Evolutionary conservation across 1,140 invertebrate genomes (phyloP).

Genomic region (Steinernema feltiae): DNA sequence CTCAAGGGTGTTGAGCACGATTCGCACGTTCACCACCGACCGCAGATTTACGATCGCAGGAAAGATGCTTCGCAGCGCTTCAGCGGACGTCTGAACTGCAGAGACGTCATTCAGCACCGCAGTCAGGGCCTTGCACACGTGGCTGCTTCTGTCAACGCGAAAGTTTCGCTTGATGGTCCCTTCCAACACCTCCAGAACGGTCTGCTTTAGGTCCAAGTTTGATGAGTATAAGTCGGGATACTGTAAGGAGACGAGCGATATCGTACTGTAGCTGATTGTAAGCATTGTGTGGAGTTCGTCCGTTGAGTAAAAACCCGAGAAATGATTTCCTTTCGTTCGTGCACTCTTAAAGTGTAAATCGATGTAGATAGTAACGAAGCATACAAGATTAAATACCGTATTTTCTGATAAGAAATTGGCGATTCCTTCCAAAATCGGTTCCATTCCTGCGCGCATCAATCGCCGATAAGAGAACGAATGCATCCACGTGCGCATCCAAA

Average conservation of each 20-base stretch:
- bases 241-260: background rate
- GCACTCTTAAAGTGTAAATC: background rate
- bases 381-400: background rate
- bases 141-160: background rate
- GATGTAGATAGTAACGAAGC: background rate
- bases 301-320: background rate
- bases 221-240: background rate
- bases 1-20: background rate
- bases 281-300: background rate
- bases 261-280: background rate
- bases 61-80: background rate
- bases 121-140: background rate
- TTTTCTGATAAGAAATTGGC: background rate
- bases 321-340: background rate
- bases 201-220: background rate
- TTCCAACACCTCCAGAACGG: background rate
- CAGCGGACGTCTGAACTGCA: background rate
- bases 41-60: background rate
- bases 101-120: background rate
- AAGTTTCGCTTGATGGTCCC: background rate
- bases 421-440: background rate
- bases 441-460: slow-evolving; percentile 1
- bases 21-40: background rate
- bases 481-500: slow-evolving; percentile 1
- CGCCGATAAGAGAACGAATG: background rate